Percentiles rank a stretch among this genome's conserved stretches.
These are phyloP conservation scores for Geopemphigus sp. DNA, from an alignment of 1,140 invertebrate species.

Conservation along the genomic window DNA sequence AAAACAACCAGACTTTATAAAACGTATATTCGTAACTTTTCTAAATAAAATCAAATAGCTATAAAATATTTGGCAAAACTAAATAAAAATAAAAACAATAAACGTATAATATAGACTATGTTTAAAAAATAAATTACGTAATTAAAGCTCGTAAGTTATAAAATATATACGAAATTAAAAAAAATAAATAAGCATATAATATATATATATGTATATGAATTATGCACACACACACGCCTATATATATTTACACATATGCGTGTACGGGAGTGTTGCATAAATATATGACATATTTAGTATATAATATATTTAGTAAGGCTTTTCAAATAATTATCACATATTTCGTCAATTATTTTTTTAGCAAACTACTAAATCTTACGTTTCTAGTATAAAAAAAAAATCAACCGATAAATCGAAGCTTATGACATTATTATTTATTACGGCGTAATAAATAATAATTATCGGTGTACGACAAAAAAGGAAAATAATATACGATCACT, in stretches of 20 bases:
- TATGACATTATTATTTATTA: background rate
- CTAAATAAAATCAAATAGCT: constrained; percentile 16
- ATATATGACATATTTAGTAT: too few relatives aligned
- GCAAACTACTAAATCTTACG: constrained; percentile 13
- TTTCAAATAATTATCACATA: constrained; percentile 46
- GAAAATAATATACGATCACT: too few relatives aligned
- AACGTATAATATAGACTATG: constrained; percentile 40
- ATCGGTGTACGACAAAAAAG: background rate
- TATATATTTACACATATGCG: too few relatives aligned
- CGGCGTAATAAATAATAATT: background rate
- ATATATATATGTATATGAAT: constrained; percentile 10
- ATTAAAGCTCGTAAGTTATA: constrained; percentile 42
- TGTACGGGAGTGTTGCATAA: too few relatives aligned
- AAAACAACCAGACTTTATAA: constrained; percentile 27
- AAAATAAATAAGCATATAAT: constrained; percentile 12
- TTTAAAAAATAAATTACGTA: constrained; percentile 29
- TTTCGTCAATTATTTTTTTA: constrained; percentile 9
- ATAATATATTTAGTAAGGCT: constrained; percentile 29
- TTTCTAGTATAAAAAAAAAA: background rate
- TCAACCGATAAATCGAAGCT: background rate
- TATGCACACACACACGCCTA: too few relatives aligned
- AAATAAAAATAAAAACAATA: constrained; percentile 19
- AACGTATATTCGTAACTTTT: background rate
- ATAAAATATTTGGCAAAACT: constrained; percentile 25
- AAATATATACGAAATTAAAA: constrained; percentile 20